Conservation (phyloP, 2,888 invertebrate species). For the Metacarcinus magister region DNA sequence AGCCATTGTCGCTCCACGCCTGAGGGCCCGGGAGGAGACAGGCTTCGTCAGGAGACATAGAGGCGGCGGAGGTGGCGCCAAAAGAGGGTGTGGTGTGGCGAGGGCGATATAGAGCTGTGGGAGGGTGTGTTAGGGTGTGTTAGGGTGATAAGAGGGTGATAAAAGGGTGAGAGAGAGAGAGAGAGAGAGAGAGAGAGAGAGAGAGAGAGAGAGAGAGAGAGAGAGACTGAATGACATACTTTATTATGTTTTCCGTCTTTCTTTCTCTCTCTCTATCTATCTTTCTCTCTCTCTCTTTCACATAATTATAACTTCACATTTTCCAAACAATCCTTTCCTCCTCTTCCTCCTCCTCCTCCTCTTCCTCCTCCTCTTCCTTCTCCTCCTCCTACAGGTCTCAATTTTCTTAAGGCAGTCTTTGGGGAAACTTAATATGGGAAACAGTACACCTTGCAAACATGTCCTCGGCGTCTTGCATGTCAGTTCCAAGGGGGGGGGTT, state of each 20-base stretch:
- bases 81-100: background rate
- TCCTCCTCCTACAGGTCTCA: background rate
- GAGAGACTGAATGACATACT: background rate
- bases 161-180: slow-evolving; percentile 16
- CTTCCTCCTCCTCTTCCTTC: slow-evolving; percentile 17
- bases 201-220: background rate
- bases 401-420: background rate
- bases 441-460: background rate
- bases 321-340: background rate
- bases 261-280: slow-evolving; percentile 62
- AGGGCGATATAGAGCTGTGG: background rate
- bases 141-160: background rate
- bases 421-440: background rate
- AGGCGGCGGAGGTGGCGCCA: background rate
- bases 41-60: background rate
- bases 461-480: too few species aligned
- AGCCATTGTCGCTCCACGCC: background rate
- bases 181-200: slow-evolving; percentile 14
- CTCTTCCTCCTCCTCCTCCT: slow-evolving; percentile 32
- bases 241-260: slow-evolving; percentile 30
- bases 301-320: background rate
- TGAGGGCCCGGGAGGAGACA: background rate
- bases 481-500: background rate
- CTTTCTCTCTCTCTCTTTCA: slow-evolving; percentile 53
- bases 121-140: too few species aligned